Conservation (phyloP, 1,140 invertebrate genomes). For the Camponotus pennsylvanicus region DNA sequence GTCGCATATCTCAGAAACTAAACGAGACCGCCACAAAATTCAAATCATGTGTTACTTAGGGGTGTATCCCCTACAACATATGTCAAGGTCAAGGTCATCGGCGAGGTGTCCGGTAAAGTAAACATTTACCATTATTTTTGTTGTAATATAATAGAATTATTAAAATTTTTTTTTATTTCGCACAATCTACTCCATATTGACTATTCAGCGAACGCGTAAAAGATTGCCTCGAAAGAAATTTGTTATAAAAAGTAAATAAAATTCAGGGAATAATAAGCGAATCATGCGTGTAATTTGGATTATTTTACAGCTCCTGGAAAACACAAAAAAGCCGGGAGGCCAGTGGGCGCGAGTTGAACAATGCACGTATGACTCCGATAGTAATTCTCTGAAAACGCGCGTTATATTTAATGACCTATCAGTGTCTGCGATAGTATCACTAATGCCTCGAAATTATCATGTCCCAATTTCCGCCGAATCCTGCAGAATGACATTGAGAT, state of each 20-base stretch:
- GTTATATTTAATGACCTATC: constrained; percentile 92
- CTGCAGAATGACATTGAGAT: constrained; percentile 92
- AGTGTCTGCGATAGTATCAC: constrained; percentile 91
- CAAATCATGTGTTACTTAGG: too few relatives aligned
- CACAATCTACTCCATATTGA: too few relatives aligned
- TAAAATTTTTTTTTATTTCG: too few relatives aligned
- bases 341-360: constrained; percentile 88
- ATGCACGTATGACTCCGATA: constrained; percentile 91
- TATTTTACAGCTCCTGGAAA: constrained; percentile 61
- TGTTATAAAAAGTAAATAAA: not conserved
- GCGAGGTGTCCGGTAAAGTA: too few relatives aligned
- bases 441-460: constrained; percentile 80
- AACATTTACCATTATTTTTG: too few relatives aligned
- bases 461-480: constrained; percentile 84
- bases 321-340: constrained; percentile 59
- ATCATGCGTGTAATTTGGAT: not conserved
- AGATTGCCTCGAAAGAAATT: too few relatives aligned
- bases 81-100: too few relatives aligned
- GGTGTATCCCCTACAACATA: too few relatives aligned
- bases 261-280: not conserved
- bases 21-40: too few relatives aligned
- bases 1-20: too few relatives aligned
- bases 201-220: too few relatives aligned
- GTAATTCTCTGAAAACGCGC: constrained; percentile 91
- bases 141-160: too few relatives aligned